These are phyloP conservation scores for Apistogramma diplotaenia DNA, from an alignment of 2,113 vertebrate genomes.

Conservation along the genomic window DNA sequence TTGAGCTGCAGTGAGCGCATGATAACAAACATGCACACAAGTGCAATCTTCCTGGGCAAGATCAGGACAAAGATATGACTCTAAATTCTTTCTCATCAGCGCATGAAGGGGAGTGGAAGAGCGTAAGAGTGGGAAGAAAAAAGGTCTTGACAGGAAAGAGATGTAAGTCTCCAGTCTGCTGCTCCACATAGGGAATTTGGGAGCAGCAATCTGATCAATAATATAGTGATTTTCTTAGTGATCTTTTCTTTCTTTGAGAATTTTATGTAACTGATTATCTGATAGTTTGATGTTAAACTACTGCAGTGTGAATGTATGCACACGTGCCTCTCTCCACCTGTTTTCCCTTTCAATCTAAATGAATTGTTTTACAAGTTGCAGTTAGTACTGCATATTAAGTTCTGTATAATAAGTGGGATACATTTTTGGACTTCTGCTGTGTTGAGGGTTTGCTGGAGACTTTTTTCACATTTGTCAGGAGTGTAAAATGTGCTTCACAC, in stretches of 20 bases:
- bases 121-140: background rate
- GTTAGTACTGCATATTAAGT: background rate
- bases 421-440: background rate
- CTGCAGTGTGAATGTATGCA: background rate
- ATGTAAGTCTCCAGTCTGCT: conserved; percentile 53
- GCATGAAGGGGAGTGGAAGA: background rate
- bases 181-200: conserved; percentile 29
- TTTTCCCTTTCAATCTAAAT: background rate
- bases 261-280: conserved; percentile 38
- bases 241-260: conserved; percentile 25
- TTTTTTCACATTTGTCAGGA: background rate
- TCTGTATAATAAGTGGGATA: background rate
- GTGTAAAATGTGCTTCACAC: background rate
- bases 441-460: background rate
- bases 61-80: background rate
- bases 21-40: conserved; percentile 14
- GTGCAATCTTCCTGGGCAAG: background rate
- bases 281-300: conserved; percentile 4
- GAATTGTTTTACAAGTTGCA: background rate
- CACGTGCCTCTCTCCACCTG: background rate
- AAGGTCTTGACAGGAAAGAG: conserved; percentile 34
- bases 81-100: background rate
- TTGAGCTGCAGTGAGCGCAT: conserved; percentile 14
- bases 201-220: conserved; percentile 48
- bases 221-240: conserved; percentile 57